A percentile compares a stretch with the other conserved stretches of the same genome.
Conservation (phyloP, 2,113 vertebrate species). For the Upupa epops region DNA sequence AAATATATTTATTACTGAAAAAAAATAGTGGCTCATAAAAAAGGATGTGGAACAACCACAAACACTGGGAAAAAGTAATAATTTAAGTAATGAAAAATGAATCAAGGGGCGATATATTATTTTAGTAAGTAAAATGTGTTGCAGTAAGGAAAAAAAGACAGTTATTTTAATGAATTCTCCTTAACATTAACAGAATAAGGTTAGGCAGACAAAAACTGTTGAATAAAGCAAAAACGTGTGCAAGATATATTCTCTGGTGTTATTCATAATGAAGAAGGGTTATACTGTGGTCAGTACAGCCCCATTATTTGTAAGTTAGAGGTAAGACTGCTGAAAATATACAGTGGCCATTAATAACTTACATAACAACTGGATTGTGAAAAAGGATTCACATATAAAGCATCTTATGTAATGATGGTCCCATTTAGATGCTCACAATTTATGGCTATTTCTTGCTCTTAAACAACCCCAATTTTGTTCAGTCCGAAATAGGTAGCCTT, state of each 20-base stretch:
- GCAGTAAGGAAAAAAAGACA: slow-evolving; percentile 32
- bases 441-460: not conserved
- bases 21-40: slow-evolving; percentile 71
- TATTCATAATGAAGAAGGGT: slow-evolving; percentile 73
- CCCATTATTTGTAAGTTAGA: slow-evolving; percentile 78
- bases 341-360: slow-evolving; percentile 58
- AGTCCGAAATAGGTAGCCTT: not conserved
- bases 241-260: slow-evolving; percentile 72
- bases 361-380: slow-evolving; percentile 24
- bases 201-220: slow-evolving; percentile 75
- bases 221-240: slow-evolving; percentile 75
- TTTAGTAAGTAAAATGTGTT: slow-evolving; percentile 71
- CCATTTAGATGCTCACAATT: slow-evolving; percentile 29
- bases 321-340: slow-evolving; percentile 61
- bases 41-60: slow-evolving; percentile 71
- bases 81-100: slow-evolving; percentile 75
- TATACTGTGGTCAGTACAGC: slow-evolving; percentile 70
- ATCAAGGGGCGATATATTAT: slow-evolving; percentile 66
- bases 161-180: slow-evolving; percentile 74
- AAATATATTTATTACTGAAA: slow-evolving; percentile 75
- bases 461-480: not conserved
- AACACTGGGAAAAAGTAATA: slow-evolving; percentile 57
- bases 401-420: slow-evolving; percentile 50
- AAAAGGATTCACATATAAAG: slow-evolving; percentile 58
- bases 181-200: slow-evolving; percentile 74